Evolutionary conservation across 2,113 vertebrate genomes (phyloP).

Genomic region (Melospiza georgiana): DNA sequence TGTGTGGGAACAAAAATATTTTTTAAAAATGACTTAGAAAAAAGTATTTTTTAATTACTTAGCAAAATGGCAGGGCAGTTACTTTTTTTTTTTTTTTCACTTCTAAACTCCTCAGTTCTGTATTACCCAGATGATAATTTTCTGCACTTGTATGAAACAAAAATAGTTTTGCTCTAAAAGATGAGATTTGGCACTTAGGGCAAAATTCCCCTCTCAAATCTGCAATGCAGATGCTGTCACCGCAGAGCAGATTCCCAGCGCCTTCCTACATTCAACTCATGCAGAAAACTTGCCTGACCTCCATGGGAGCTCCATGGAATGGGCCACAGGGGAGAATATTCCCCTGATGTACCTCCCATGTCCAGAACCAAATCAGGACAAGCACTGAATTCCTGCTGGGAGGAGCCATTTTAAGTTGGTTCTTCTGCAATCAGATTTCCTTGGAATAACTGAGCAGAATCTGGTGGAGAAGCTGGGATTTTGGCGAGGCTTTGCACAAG

Average conservation of each 20-base stretch:
- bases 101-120: background rate
- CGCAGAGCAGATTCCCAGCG: slow-evolving; percentile 37
- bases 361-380: background rate
- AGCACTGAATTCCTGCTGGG: background rate
- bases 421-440: background rate
- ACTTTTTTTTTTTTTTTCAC: background rate
- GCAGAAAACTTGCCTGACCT: slow-evolving; percentile 7
- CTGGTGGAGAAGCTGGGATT: background rate
- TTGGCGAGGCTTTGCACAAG: background rate
- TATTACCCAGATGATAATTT: background rate
- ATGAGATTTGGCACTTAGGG: slow-evolving; percentile 56
- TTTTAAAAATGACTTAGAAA: background rate
- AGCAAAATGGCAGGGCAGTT: background rate
- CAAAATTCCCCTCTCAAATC: slow-evolving; percentile 55
- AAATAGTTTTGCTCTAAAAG: slow-evolving; percentile 46
- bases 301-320: background rate
- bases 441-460: background rate
- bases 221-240: slow-evolving; percentile 62
- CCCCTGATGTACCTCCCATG: background rate
- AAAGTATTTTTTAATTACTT: background rate
- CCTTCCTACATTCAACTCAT: background rate
- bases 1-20: background rate
- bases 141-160: slow-evolving; percentile 21
- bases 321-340: background rate
- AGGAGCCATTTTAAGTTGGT: background rate